These are phyloP conservation scores for Charaxes varanes DNA, from an alignment of 1,140 invertebrate species.

Conservation along the genomic window DNA sequence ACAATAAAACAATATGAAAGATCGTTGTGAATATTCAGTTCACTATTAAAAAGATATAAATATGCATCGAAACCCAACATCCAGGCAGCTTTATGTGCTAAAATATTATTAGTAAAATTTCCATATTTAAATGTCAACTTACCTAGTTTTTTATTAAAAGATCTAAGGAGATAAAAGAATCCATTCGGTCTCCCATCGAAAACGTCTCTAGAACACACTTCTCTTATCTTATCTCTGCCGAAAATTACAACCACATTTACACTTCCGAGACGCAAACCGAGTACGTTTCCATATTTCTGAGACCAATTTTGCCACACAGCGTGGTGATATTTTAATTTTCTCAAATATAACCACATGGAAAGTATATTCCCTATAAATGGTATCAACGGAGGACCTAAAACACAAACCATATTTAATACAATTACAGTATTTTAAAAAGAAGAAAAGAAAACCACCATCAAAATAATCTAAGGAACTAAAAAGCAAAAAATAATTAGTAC, in stretches of 20 bases:
- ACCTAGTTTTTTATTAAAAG: conserved; percentile 80
- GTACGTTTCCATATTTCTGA: conserved; percentile 79
- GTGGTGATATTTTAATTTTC: conserved; percentile 43
- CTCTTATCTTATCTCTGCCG: conserved; percentile 76
- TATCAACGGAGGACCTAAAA: conserved; percentile 49
- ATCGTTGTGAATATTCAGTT: too few species aligned
- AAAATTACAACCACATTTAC: conserved; percentile 77
- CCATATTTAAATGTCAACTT: too few species aligned
- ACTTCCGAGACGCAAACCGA: conserved; percentile 75
- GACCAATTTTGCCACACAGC: conserved; percentile 49
- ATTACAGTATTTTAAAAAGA: too few species aligned
- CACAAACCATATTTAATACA: background rate
- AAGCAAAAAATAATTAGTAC: too few species aligned
- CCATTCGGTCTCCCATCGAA: conserved; percentile 82
- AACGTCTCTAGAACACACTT: conserved; percentile 76
- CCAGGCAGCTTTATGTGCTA: too few species aligned
- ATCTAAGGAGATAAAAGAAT: conserved; percentile 78
- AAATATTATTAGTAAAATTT: too few species aligned
- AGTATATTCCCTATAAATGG: conserved; percentile 51
- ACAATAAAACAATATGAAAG: too few species aligned
- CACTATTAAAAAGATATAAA: too few species aligned
- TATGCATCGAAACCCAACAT: too few species aligned
- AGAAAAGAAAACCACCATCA: too few species aligned
- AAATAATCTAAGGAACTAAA: too few species aligned
- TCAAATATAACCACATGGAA: conserved; percentile 39